Evolutionary conservation across 2,888 invertebrate genomes (phyloP), one percentile per base, ranked within the genome.

Genomic region (Andrena chrysosceles): DNA sequence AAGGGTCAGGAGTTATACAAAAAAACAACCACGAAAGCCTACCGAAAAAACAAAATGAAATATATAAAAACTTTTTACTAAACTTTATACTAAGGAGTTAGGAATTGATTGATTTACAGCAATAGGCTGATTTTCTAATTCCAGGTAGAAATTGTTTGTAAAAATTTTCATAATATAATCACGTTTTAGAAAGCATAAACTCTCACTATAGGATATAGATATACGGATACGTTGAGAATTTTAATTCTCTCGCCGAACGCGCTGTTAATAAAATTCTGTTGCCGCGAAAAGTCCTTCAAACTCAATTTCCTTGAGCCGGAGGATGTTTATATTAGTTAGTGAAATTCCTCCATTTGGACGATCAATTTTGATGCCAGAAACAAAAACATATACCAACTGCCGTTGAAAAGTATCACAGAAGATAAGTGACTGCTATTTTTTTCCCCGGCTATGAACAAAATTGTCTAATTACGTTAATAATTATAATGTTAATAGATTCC

Each of bases 291-390:
- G 29, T 20, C 0, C 26, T 26, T 35, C 31, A 52, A 62, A 35
- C 23, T n/a, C 62, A 62, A 79, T 79, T 70, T 67, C 31, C n/a
- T 20, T 33, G 8, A 74, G 29, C 67, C 33, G n/a, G 20, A n/a
- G 23, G 20, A 16, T 31, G 20, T 33, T 60, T 31, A 2, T 33
- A 31, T 48, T 74, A 33, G 54, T 52, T 52, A 74, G 66, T 56
- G 29, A 74, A 20, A 67, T 59, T 64, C 64, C 49, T 64, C 64
- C 26, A 49, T 80, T 71, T 66, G 66, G 42, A 70, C 54, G 26
- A 29, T 49, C 33, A 31, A 6, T 66, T 13, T 2, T 16, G 56
- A 60, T 48, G 0, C n/a, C 52, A 68, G 60, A 63, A 59, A n/a
- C n/a, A 2, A 23, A 20, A 20, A 48, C 59, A 20, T 52, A 35